Conservation (phyloP, 2,113 vertebrate species). For the Dermatemys mawii region DNA sequence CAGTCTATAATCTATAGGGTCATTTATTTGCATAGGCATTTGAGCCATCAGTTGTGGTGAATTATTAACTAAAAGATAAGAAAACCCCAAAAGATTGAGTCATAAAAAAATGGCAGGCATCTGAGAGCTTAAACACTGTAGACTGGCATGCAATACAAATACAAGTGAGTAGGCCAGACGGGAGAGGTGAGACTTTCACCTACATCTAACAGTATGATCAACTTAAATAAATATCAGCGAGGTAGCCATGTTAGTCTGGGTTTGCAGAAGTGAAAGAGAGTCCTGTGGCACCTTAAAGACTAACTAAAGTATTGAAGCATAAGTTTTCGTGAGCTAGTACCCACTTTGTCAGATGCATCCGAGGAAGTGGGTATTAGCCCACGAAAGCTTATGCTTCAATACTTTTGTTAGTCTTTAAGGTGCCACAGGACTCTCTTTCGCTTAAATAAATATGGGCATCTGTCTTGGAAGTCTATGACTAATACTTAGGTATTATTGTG, state of each 20-base stretch:
- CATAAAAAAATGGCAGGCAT: neutral
- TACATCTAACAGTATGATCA: neutral
- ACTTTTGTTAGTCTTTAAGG: no score
- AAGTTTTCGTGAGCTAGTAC: no score
- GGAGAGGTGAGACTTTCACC: neutral
- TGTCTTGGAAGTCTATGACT: neutral
- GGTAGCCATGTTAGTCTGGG: no score
- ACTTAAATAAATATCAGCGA: neutral
- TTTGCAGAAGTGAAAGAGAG: no score
- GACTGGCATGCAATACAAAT: neutral
- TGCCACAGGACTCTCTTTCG: no score
- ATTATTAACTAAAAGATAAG: slow-evolving; percentile 7
- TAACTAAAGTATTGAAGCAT: no score
- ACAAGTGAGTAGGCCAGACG: neutral
- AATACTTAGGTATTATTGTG: neutral
- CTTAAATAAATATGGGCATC: neutral
- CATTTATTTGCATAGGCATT: neutral
- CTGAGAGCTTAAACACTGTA: neutral
- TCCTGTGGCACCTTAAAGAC: no score
- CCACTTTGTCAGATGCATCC: no score
- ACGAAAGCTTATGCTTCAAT: no score
- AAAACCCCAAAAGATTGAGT: neutral
- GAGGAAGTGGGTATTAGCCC: no score
- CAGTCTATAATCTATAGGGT: neutral
- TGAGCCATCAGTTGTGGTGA: neutral